Percentiles rank a stretch among this genome's conserved stretches.
phyloP scores from a whole-genome alignment of 2,888 invertebrate genomes.

The Rhagophthalmus giganteus region DNA sequence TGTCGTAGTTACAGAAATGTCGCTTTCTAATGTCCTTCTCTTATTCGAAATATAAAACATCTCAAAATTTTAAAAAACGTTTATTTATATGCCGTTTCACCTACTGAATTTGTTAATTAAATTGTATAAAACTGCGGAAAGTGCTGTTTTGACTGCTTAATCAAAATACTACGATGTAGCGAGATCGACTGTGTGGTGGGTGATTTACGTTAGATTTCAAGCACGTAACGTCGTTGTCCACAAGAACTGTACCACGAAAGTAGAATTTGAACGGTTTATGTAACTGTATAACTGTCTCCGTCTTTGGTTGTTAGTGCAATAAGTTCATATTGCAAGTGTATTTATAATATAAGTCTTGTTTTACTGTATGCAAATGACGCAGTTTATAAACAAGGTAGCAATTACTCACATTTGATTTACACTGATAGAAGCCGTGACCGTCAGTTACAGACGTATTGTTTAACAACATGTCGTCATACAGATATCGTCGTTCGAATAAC shows the following conservation, averaged over 20 bases:
- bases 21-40: no score
- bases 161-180: no score
- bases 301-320: conserved; percentile 22
- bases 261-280: conserved; percentile 29
- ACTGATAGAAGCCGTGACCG: conserved; percentile 32
- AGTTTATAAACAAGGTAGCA: conserved; percentile 40
- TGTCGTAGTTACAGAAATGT: no score
- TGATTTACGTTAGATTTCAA: conserved; percentile 14
- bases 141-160: no score
- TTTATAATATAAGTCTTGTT: conserved; percentile 23
- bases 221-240: conserved; percentile 14
- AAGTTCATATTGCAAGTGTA: conserved; percentile 19
- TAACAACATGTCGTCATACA: conserved; percentile 28
- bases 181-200: no score
- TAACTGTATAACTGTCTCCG: conserved; percentile 23
- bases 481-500: conserved; percentile 25
- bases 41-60: no score
- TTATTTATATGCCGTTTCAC: no score
- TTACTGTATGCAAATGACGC: conserved; percentile 41
- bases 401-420: conserved; percentile 36
- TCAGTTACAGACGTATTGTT: conserved; percentile 32
- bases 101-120: no score
- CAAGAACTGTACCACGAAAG: conserved; percentile 27
- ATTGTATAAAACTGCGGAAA: no score
- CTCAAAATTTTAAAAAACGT: no score